phyloP scores from a whole-genome alignment of 2,113 vertebrate species.

The Girardinichthys multiradiatus region DNA sequence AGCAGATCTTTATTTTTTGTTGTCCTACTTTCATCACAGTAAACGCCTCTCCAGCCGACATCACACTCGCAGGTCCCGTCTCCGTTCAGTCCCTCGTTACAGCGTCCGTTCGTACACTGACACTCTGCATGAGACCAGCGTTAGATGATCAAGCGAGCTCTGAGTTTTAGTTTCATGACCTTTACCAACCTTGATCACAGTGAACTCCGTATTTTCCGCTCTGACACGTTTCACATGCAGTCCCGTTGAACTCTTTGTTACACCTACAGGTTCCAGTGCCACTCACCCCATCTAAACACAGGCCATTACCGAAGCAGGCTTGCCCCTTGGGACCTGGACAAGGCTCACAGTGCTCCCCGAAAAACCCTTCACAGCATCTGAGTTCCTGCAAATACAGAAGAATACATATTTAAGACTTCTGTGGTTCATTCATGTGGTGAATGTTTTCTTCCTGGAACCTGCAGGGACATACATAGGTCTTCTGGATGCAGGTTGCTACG shows the following conservation, averaged over 20 bases:
- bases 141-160: neutral
- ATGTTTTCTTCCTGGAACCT: neutral
- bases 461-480: slow-evolving; percentile 74
- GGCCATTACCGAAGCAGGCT: slow-evolving; percentile 84
- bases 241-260: slow-evolving; percentile 80
- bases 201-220: slow-evolving; percentile 81
- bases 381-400: slow-evolving; percentile 71
- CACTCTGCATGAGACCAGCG: slow-evolving; percentile 74
- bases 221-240: slow-evolving; percentile 87
- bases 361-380: slow-evolving; percentile 88
- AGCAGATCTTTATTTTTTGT: neutral
- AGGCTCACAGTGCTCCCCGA: slow-evolving; percentile 86
- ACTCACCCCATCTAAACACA: slow-evolving; percentile 84
- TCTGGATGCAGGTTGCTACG: slow-evolving; percentile 74
- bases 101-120: slow-evolving; percentile 84
- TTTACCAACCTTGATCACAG: slow-evolving; percentile 88
- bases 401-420: neutral
- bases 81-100: slow-evolving; percentile 81
- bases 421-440: neutral
- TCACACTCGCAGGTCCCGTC: slow-evolving; percentile 90
- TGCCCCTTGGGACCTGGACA: slow-evolving; percentile 83
- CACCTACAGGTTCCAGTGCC: slow-evolving; percentile 87
- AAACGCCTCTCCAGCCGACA: slow-evolving; percentile 87
- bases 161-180: neutral
- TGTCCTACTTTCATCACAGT: slow-evolving; percentile 82